Base-by-base conservation (phyloP, 2,888 invertebrate genomes). In the Ceraclea dissimilis region DNA sequence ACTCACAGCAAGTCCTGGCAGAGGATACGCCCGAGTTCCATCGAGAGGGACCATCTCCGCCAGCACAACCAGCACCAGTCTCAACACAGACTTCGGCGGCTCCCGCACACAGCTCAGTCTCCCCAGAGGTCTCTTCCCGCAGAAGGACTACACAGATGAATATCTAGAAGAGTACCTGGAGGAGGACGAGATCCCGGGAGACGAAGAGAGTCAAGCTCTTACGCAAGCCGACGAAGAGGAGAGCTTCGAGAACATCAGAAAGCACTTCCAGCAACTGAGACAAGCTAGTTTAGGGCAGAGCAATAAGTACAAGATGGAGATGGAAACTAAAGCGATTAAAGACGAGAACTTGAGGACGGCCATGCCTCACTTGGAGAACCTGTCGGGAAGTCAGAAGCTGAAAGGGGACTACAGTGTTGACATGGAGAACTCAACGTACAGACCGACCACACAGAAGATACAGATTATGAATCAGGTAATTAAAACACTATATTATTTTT, bases 261-360 rank as follows among this genome's bases (percentile, higher is more conserved):
- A 79, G 56, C 80, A 78, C 66, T 83, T 82, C 66, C 83, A 83
- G 66, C 80, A 82, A 64, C 72, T 81, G 60, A 77, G 81, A 54
- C 79, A 82, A 64, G 78, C 81, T 60, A 83, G 83, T 68, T 71
- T 80, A 65, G 83, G 82, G 61, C 82, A 81, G 69, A 79, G 80
- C 63, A 82, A 79, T 64, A 83, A 78, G 71, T 77, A 77, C 70
- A 78, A 77, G 65, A 77, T 78, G 76, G 82, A 83, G 69, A 82
- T 83, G 83, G 83, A 83, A 68, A 81, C 80, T 52, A 81, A 80
- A 67, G 69, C 10, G 26, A 67, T 67, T 62, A 81, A 81, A 63
- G 78, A 79, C 53, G 82, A 81, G 65, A 83, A 82, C 66, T 67
- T 83, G 56, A 74, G 82, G 19, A 80, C 76, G 65, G 76, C 79